A percentile compares a stretch with the other conserved stretches of the same genome.
phyloP scores from a whole-genome alignment of 2,113 vertebrate species.

The Etheostoma spectabile region DNA sequence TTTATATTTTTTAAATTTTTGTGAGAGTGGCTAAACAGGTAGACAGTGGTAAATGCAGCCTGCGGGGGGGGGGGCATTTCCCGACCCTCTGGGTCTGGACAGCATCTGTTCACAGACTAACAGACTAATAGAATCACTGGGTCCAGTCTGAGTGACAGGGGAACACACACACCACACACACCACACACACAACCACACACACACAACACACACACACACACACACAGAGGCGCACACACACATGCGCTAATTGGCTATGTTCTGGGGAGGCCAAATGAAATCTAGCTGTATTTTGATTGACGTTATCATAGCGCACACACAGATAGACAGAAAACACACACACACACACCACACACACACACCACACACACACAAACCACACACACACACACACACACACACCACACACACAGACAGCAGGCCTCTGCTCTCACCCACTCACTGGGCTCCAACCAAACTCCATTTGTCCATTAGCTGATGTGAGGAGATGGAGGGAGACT shows the following conservation, averaged over 20 bases:
- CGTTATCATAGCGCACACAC: not conserved
- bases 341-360: not conserved
- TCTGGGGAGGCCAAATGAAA: not conserved
- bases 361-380: not conserved
- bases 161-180: constrained; percentile 4
- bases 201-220: constrained; percentile 19
- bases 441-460: constrained; percentile 30
- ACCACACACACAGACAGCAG: constrained; percentile 5
- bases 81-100: constrained; percentile 22
- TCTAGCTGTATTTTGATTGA: not conserved
- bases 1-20: too few species aligned
- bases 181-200: not conserved
- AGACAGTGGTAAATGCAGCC: not conserved
- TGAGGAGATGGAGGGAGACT: constrained; percentile 5
- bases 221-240: constrained; percentile 3
- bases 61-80: not conserved
- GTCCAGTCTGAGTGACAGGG: not conserved
- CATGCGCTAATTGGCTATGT: not conserved
- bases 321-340: not conserved
- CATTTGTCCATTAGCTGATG: constrained; percentile 56
- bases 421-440: constrained; percentile 22
- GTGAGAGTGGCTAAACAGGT: not conserved
- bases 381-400: not conserved
- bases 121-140: constrained; percentile 22
- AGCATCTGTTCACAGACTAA: constrained; percentile 29